These are phyloP conservation scores for Nothoprocta perdicaria DNA, from an alignment of 2,113 vertebrate genomes.

Conservation along the genomic window DNA sequence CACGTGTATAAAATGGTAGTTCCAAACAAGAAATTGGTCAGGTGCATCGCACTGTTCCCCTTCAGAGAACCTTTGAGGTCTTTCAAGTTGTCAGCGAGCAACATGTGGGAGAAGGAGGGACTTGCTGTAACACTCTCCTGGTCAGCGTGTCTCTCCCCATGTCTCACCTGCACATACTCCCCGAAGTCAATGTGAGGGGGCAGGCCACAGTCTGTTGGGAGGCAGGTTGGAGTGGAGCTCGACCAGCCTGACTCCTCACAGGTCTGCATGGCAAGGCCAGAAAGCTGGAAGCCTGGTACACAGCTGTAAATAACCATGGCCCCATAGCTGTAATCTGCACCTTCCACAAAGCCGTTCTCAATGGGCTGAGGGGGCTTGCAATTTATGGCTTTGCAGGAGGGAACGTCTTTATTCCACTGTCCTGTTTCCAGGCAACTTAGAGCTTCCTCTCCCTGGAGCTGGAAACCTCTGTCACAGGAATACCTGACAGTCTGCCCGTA, in stretches of 20 bases:
- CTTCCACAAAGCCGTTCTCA: conserved; percentile 95
- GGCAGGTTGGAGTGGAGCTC: conserved; percentile 84
- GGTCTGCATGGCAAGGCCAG: conserved; percentile 90
- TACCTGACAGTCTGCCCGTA: conserved; percentile 88
- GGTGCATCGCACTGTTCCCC: conserved; percentile 35
- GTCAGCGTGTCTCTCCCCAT: conserved; percentile 47
- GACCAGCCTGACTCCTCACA: conserved; percentile 95
- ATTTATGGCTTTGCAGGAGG: conserved; percentile 86
- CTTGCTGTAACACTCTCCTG: conserved; percentile 45
- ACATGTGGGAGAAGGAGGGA: neutral
- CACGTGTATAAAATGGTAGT: conserved; percentile 86
- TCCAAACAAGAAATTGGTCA: conserved; percentile 85
- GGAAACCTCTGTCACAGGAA: conserved; percentile 89
- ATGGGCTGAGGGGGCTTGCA: conserved; percentile 90
- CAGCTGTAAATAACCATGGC: conserved; percentile 98
- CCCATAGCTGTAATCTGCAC: conserved; percentile 92
- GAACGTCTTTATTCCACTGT: conserved; percentile 84
- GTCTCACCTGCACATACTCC: conserved; percentile 81
- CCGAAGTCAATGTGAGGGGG: conserved; percentile 98
- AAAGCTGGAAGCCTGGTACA: conserved; percentile 91
- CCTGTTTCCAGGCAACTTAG: conserved; percentile 89
- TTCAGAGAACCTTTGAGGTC: conserved; percentile 30
- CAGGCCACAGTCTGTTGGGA: conserved; percentile 91
- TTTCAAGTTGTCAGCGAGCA: conserved; percentile 23
- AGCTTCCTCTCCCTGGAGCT: conserved; percentile 84